A percentile compares a stretch with the other conserved stretches of the same genome.
Evolutionary conservation across 2,797 vertebrate species (phyloP).

Genomic region (Intellagama lesueurii): DNA sequence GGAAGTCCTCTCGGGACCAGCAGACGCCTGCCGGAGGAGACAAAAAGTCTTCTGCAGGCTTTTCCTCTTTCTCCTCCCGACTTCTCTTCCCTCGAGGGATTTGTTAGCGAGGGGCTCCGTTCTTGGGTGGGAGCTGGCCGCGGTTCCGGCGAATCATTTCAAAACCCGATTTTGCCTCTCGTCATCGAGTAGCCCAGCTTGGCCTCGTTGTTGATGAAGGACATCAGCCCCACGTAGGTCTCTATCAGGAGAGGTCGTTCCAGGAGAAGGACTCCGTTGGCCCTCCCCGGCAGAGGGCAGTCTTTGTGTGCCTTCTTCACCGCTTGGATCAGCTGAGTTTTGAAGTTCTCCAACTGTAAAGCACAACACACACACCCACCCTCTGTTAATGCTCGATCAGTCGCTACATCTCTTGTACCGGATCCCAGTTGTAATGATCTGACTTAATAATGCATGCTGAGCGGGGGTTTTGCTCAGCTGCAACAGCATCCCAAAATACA

Average conservation of each 20-base stretch:
- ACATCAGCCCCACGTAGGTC: slow-evolving; percentile 96
- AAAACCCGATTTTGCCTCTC: slow-evolving; percentile 95
- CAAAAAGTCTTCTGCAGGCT: background rate
- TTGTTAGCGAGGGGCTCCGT: background rate
- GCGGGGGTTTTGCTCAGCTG: too few species aligned
- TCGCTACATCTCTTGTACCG: fast-evolving
- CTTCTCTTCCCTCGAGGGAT: fast-evolving
- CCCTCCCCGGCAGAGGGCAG: slow-evolving; percentile 81
- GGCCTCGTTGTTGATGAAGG: slow-evolving; percentile 98
- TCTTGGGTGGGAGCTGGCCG: too few species aligned
- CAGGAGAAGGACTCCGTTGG: slow-evolving; percentile 87
- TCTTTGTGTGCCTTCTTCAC: slow-evolving; percentile 95
- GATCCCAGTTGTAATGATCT: too few species aligned
- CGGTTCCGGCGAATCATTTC: slow-evolving; percentile 37
- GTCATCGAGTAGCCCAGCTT: slow-evolving; percentile 97
- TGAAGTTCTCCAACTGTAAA: slow-evolving; percentile 90
- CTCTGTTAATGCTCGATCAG: too few species aligned
- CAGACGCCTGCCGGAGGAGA: background rate
- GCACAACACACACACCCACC: background rate
- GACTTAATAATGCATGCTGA: too few species aligned
- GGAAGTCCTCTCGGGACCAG: background rate
- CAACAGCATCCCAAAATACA: too few species aligned
- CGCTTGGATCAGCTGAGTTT: slow-evolving; percentile 90
- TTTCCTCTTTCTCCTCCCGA: too few species aligned
- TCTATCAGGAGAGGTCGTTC: slow-evolving; percentile 94